Percentiles rank a stretch among this genome's conserved stretches.
Conservation (phyloP, 2,888 invertebrate genomes). For the Rhogogaster chlorosoma region DNA sequence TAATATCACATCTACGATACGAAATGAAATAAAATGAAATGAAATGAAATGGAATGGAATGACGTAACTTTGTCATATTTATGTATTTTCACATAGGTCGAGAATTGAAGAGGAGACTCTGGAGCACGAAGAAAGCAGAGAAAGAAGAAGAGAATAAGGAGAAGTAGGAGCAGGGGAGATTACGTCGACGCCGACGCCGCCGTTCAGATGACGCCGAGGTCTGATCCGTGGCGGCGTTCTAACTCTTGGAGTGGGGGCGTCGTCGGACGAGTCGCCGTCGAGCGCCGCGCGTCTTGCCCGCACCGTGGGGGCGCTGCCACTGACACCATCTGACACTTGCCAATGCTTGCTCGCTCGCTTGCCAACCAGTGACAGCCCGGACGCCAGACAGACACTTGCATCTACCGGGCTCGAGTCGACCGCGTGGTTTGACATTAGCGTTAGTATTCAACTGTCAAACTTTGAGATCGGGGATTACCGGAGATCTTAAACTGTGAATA, state of each 20-base stretch:
- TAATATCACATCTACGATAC: too few species aligned
- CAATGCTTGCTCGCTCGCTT: constrained; percentile 56
- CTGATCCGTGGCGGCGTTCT: constrained; percentile 51
- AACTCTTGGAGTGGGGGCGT: constrained; percentile 54
- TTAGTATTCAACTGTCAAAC: constrained; percentile 1
- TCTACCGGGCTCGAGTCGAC: background rate
- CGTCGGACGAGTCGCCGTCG: constrained; percentile 38
- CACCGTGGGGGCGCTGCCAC: constrained; percentile 53
- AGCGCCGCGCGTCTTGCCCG: constrained; percentile 37
- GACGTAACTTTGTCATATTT: background rate
- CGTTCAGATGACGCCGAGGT: constrained; percentile 48
- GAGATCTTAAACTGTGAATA: background rate
- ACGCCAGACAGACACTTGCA: constrained; percentile 62
- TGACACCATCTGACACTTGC: constrained; percentile 65
- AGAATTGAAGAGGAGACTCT: background rate
- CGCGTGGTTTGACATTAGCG: constrained; percentile 18
- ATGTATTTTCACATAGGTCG: background rate
- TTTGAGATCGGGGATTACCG: background rate
- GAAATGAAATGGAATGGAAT: background rate
- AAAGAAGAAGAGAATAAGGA: background rate
- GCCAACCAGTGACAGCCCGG: constrained; percentile 68
- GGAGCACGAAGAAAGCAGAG: constrained; percentile 9
- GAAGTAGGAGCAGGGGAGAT: constrained; percentile 10
- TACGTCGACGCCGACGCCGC: constrained; percentile 49
- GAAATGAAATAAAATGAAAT: background rate